Evolutionary conservation across 1,140 invertebrate species (phyloP), one percentile per base, ranked within the genome.

Genomic region (Geopemphigus sp.): DNA sequence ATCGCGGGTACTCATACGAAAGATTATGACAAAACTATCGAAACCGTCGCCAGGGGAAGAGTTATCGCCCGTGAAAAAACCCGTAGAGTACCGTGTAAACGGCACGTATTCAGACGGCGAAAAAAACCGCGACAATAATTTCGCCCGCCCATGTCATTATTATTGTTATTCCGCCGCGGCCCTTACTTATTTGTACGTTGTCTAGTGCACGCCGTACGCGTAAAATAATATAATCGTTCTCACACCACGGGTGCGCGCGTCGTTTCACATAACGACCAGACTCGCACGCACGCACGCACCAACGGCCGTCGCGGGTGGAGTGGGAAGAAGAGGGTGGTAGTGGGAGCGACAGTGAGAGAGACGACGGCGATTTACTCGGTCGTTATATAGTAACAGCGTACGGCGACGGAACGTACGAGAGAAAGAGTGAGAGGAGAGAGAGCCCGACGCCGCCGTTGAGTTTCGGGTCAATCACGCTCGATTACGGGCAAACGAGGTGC

Each of bases 381-480:
- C 47, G 74, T 78, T 78, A 76, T 47, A 61, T 76, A 63, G 50
- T 61, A 78, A 78, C 63, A 50, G 39, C 74, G 57, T 59, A n/a
- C 29, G 11, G 8, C 8, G 22, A 68, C 39, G n/a, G 39, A 39
- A 8, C 32, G 32, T 39, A 39, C 32, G 74, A 47, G 22, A 22
- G 19, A 26, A 22, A 24, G 57, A 47, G 12, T 17, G 19, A 59
- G 72, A 72, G 68, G 54, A 54, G 24, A n/a, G 32, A 59, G 45
- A 53, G 26, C 56, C 39, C 56, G 24, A 78, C n/a, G n/a, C n/a
- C n/a, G n/a, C n/a, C n/a, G n/a, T n/a, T n/a, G n/a, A n/a, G n/a
- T 32, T 57, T 76, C 56, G 73, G 74, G 57, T 61, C 74, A 78
- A 78, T 78, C 74, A 78, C 74, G 74, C 63, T 57, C 74, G 56